Evolutionary conservation across 2,113 vertebrate genomes (phyloP).

Genomic region (Pygoscelis adeliae): DNA sequence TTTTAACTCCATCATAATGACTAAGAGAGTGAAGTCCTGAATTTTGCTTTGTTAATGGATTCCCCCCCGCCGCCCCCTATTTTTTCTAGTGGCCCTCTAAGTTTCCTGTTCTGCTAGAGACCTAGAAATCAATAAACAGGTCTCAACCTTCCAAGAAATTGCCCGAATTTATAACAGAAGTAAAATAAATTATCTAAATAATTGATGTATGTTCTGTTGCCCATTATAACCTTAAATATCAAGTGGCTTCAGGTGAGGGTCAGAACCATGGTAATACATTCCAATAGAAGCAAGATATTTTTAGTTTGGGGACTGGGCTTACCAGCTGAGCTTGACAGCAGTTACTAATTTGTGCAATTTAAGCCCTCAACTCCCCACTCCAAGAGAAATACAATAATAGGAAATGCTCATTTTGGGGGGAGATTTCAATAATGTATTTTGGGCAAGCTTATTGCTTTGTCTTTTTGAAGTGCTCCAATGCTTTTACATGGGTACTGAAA

Average conservation of each 20-base stretch:
- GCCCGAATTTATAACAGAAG: not conserved
- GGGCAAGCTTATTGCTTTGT: not conserved
- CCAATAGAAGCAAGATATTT: not conserved
- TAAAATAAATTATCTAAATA: not conserved
- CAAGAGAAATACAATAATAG: not conserved
- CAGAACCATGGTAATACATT: not conserved
- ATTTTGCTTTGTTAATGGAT: not conserved
- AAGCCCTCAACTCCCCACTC: not conserved
- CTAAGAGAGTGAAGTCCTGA: not conserved
- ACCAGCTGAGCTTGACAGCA: not conserved
- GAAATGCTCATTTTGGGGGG: not conserved
- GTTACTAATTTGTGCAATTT: not conserved
- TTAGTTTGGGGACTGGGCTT: not conserved
- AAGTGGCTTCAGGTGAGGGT: not conserved
- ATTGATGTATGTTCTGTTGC: not conserved
- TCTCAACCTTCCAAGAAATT: not conserved
- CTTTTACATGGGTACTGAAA: not conserved
- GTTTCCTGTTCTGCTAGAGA: not conserved
- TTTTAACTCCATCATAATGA: not conserved
- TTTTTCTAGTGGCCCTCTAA: not conserved
- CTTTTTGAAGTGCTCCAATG: not conserved
- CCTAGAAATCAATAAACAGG: not conserved
- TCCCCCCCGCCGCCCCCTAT: fast-evolving
- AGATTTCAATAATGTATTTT: not conserved
- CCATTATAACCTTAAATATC: not conserved